Percentiles rank a stretch among this genome's conserved stretches.
Conservation (phyloP, 2,113 vertebrate genomes). For the Toxotes chatareus region DNA sequence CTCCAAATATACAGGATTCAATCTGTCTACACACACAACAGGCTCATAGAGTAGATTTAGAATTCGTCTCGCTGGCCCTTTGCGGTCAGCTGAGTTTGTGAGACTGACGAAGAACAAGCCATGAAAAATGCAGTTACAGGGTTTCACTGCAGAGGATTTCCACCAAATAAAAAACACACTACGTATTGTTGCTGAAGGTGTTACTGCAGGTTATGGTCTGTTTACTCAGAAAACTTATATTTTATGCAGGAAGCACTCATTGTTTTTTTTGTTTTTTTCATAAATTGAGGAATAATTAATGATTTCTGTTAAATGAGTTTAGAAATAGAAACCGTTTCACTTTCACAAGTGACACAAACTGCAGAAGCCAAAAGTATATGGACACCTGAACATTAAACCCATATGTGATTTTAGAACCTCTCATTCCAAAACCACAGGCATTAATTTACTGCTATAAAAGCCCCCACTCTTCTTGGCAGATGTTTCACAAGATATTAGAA, state of each 20-base stretch:
- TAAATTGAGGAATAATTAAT: no score
- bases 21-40: conserved; percentile 33
- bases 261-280: no score
- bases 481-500: neutral
- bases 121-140: conserved; percentile 35
- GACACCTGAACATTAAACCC: no score
- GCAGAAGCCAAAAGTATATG: no score
- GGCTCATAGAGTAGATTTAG: conserved; percentile 19
- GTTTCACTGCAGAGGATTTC: conserved; percentile 42
- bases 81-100: conserved; percentile 26
- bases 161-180: neutral
- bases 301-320: no score
- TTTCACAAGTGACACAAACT: no score
- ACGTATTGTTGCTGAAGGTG: neutral
- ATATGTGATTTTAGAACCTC: no score
- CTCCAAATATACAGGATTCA: conserved; percentile 13
- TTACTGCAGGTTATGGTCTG: no score
- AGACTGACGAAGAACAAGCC: conserved; percentile 11
- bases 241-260: no score
- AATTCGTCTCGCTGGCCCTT: conserved; percentile 12
- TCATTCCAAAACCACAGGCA: neutral
- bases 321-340: no score
- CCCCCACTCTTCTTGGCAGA: neutral
- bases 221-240: neutral
- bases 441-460: neutral